phyloP scores from a whole-genome alignment of 2,888 invertebrate species.

The Drosophila infuscata region DNA sequence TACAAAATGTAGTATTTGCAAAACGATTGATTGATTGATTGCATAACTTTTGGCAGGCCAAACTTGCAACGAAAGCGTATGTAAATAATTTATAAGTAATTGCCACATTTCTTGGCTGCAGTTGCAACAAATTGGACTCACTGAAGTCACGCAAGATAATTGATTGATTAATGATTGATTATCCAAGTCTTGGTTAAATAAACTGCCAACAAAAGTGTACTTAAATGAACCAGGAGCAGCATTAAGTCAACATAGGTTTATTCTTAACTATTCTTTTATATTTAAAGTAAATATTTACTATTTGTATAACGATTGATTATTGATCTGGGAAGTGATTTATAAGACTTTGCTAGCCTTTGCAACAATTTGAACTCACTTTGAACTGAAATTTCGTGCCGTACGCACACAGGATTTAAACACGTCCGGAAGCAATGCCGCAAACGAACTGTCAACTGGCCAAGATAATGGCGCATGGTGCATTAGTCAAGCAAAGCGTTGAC shows the following conservation, averaged over 20 bases:
- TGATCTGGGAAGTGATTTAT: neutral
- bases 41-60: no score
- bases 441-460: slow-evolving; percentile 56
- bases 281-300: neutral
- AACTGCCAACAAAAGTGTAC: no score
- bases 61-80: neutral
- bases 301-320: neutral
- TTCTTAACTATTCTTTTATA: neutral
- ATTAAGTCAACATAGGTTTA: neutral
- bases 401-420: slow-evolving; percentile 47
- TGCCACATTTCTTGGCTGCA: neutral
- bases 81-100: no score
- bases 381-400: slow-evolving; percentile 19
- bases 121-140: slow-evolving; percentile 16
- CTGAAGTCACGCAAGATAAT: slow-evolving; percentile 11
- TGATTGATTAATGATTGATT: no score
- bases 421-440: slow-evolving; percentile 59
- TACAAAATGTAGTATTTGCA: neutral
- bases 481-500: slow-evolving; percentile 36
- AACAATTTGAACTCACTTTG: slow-evolving; percentile 29
- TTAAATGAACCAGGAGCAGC: no score
- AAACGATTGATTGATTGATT: no score
- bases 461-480: slow-evolving; percentile 47
- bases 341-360: neutral
- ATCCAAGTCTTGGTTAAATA: no score